phyloP scores from a whole-genome alignment of 1,140 invertebrate species.

The Yoshiicerus persimilis region DNA sequence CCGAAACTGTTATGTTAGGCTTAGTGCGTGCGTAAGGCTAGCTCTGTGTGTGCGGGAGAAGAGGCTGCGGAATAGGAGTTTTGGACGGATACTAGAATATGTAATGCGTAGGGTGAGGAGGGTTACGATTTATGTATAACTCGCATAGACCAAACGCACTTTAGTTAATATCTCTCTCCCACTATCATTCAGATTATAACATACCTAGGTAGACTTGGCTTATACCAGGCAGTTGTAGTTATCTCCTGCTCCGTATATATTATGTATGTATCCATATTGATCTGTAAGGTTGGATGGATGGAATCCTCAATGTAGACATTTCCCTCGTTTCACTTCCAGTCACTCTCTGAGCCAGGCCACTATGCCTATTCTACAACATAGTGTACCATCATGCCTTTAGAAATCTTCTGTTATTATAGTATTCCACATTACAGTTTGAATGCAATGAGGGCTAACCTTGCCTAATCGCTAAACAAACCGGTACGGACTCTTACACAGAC shows the following conservation, averaged over 20 bases:
- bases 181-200: not conserved
- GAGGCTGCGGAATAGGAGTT: not conserved
- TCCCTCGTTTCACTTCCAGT: not conserved
- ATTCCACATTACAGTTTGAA: too few species aligned
- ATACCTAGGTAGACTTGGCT: not conserved
- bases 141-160: not conserved
- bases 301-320: not conserved
- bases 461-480: too few species aligned
- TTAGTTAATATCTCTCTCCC: not conserved
- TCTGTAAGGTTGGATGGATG: not conserved
- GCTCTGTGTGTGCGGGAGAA: not conserved
- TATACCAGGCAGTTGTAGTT: not conserved
- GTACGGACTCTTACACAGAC: too few species aligned
- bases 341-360: too few species aligned
- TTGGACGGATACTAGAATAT: not conserved
- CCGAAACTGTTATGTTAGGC: not conserved
- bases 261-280: not conserved
- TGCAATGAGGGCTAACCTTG: too few species aligned
- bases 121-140: not conserved
- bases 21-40: not conserved
- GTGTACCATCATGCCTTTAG: too few species aligned
- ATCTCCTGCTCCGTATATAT: not conserved
- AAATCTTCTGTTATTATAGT: too few species aligned
- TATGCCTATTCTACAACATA: too few species aligned
- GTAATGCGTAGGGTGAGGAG: conserved; percentile 7